These are phyloP conservation scores for Zosterops pallidus DNA, from an alignment of 2,113 vertebrate genomes.

Conservation along the genomic window DNA sequence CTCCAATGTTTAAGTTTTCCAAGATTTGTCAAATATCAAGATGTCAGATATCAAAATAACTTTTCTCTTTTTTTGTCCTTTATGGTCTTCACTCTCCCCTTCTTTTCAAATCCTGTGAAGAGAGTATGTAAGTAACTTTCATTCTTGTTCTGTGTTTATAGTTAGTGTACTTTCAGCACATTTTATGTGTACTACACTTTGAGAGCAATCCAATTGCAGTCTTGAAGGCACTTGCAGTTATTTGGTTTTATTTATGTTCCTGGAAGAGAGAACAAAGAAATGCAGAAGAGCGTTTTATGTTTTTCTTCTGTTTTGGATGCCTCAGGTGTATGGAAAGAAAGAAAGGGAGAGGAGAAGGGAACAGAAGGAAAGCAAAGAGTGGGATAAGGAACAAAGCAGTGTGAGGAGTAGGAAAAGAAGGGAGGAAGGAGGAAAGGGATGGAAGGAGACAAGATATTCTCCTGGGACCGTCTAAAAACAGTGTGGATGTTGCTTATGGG, in stretches of 20 bases:
- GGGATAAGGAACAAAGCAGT: neutral
- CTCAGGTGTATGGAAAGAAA: neutral
- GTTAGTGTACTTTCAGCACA: neutral
- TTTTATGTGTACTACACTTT: neutral
- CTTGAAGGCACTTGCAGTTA: neutral
- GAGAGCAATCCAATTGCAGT: neutral
- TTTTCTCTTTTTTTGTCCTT: neutral
- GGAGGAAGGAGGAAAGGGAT: neutral
- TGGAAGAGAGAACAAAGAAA: neutral
- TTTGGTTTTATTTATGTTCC: neutral
- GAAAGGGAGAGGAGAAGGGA: neutral
- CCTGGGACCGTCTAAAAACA: neutral
- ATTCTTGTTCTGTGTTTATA: neutral
- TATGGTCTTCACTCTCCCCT: neutral
- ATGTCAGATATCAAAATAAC: neutral
- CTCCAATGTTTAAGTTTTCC: neutral
- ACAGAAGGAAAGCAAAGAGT: neutral
- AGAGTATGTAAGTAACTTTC: neutral
- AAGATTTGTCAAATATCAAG: neutral
- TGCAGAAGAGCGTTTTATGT: neutral
- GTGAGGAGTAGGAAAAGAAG: neutral
- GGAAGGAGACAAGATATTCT: neutral
- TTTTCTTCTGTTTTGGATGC: neutral
- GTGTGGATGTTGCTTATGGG: neutral
- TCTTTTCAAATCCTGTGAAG: neutral